Base-by-base conservation (phyloP, 2,797 vertebrate species). In the Molossus molossus region DNA sequence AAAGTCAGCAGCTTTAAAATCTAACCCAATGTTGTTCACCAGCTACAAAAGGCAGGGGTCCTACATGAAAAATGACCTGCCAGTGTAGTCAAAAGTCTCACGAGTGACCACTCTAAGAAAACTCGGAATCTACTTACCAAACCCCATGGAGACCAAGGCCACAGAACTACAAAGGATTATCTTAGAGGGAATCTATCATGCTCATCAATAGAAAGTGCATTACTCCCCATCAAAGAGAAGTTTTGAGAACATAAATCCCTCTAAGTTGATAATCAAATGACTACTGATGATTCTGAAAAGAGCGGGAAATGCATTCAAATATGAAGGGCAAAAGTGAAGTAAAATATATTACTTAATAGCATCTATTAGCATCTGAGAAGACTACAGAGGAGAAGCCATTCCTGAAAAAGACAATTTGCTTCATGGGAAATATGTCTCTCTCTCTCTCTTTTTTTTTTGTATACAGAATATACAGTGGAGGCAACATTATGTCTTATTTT, bases 311-410 rank as follows among this genome's bases (percentile, higher is more conserved):
- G 67, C 2, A 69, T 70, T 88, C 18, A 64, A 80, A 62, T 48
- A 57, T 33, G 60, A 88, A 80, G 70, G 76, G 1, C 7, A 90
- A 94, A 58, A 70, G 15, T 10, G 93, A 96, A 92, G 20, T 20
- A 79, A 93, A 95, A 69, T 84, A 79, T 33, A 88, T 92, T 92
- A 82, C 58, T 87, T 37, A 80, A n/a, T 67, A 92, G 37, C 1
- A 72, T 64, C 21, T 70, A 72, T 90, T 81, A 90, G 55, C 73
- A 53, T 53, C 20, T 53, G 40, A 40, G 90, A 85, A 92, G 50
- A 69, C 40, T 33, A 62, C 17, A 8, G 57, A 90, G 64, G 45
- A 94, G 93, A 83, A 37, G 4, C 27, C 25, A 90, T 40, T 64
- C 27, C 79, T 79, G 14, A 75, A 84, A 53, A 89, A 20, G 14